Conservation (phyloP, 2,113 vertebrate genomes). For the Pao palembangensis region DNA sequence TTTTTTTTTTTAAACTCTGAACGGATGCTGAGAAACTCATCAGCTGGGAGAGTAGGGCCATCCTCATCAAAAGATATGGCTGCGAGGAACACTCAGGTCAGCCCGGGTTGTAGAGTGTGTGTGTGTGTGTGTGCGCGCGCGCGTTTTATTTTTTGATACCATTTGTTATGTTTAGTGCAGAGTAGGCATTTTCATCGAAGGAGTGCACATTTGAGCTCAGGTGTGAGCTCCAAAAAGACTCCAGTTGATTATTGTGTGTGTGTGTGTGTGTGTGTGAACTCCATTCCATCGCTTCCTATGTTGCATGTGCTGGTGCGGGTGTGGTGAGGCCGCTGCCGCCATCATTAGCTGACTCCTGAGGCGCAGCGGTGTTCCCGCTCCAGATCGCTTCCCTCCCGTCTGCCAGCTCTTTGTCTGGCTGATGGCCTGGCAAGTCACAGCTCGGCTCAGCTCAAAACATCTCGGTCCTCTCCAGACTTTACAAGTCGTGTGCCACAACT, state of each 20-base stretch:
- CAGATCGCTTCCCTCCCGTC: conserved; percentile 69
- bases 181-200: conserved; percentile 40
- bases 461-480: conserved; percentile 71
- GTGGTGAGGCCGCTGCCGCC: conserved; percentile 49
- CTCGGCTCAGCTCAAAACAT: conserved; percentile 62
- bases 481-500: conserved; percentile 64
- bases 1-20: conserved; percentile 27
- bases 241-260: conserved; percentile 49
- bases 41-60: conserved; percentile 56
- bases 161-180: conserved; percentile 28
- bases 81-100: conserved; percentile 60
- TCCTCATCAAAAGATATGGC: conserved; percentile 66
- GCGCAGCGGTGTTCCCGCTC: conserved; percentile 71
- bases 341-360: conserved; percentile 75
- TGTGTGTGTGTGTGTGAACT: not conserved
- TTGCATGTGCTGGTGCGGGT: conserved; percentile 56
- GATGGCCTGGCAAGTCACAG: conserved; percentile 62
- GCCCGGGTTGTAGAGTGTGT: conserved; percentile 36
- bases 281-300: conserved; percentile 63
- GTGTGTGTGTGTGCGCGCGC: conserved; percentile 42
- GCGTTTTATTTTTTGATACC: conserved; percentile 40
- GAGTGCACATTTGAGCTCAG: conserved; percentile 41
- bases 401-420: conserved; percentile 75
- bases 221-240: conserved; percentile 25
- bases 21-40: conserved; percentile 65